phyloP scores from a whole-genome alignment of 2,888 invertebrate genomes.

The Colostygia pectinataria region DNA sequence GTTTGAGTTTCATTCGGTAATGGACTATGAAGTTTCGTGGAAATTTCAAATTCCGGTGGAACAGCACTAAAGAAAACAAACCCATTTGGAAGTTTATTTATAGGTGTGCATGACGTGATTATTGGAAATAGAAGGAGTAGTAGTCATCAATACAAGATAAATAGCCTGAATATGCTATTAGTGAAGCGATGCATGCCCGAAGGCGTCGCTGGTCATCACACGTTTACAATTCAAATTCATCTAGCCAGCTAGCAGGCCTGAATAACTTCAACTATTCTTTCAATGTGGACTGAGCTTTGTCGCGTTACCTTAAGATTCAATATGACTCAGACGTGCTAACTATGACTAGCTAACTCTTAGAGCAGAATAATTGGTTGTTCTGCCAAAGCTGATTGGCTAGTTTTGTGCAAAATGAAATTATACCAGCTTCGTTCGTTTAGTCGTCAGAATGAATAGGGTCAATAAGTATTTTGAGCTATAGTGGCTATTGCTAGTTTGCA shows the following conservation, averaged over 20 bases:
- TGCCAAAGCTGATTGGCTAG: background rate
- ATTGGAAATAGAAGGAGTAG: slow-evolving; percentile 26
- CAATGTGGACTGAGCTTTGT: slow-evolving; percentile 3
- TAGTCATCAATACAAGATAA: slow-evolving; percentile 17
- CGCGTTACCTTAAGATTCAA: background rate
- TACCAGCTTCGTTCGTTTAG: too few species aligned
- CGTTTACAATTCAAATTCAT: slow-evolving; percentile 66
- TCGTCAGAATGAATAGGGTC: too few species aligned
- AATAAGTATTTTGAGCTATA: too few species aligned
- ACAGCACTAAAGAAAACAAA: slow-evolving; percentile 30
- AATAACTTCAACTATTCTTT: background rate
- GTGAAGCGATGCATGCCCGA: slow-evolving; percentile 44
- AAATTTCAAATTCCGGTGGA: slow-evolving; percentile 30
- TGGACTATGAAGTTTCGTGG: slow-evolving; percentile 30
- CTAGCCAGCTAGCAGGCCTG: slow-evolving; percentile 27
- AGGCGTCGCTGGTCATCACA: slow-evolving; percentile 40
- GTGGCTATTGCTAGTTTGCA: too few species aligned
- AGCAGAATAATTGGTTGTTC: background rate
- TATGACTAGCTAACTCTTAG: background rate
- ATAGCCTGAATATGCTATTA: slow-evolving; percentile 41
- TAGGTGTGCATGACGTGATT: slow-evolving; percentile 18
- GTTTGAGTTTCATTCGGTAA: slow-evolving; percentile 28
- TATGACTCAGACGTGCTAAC: background rate
- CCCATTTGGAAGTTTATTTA: slow-evolving; percentile 27
- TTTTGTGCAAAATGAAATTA: too few species aligned